Base-by-base conservation (phyloP, 2,888 invertebrate genomes). In the Phorcus lineatus region DNA sequence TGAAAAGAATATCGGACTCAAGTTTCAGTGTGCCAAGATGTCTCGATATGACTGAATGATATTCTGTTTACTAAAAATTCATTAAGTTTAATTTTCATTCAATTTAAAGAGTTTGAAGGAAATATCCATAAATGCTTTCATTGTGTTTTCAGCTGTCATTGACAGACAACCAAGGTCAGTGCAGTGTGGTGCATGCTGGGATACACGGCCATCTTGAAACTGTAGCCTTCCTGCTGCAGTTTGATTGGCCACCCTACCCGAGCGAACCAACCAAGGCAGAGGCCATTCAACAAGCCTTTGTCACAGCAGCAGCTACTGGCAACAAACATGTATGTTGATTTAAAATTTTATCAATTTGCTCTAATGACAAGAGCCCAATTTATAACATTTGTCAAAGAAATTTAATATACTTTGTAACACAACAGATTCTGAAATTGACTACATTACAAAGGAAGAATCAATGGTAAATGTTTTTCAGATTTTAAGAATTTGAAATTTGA, bases 131-230 rank as follows among this genome's bases (percentile, higher is more conserved):
- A 75, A 11, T 6, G 7, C 1, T 11, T 47, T 57, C 17, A 31
- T 13, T 57, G 13, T 31, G 74, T 54, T 80, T 74, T 1, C 87
- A 93, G 93, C 85, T 93, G 24, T 91, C 91, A 67, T 91, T 92
- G 77, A 84, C 88, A 40, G 93, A 93, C 86, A 88, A 90, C 80
- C 89, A 88, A 80, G 92, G 92, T 13, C 91, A 92, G 84, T 93
- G 97, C 88, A 96, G 98, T 0, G 93, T 98, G 81, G 97, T 98
- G 0, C 97, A 98, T 92, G 98, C 98, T 0, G 97, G 98, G 0
- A 95, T 96, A 87, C 96, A 96, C 89, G 98, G 98, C 0, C 96
- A 96, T 90, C 94, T 97, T 55, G 96, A 97, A 84, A 96, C 98
- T 0, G 96, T 98, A 0, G 96, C 96, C 55, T 97, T 97, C 91